Base-by-base conservation (phyloP, 2,797 vertebrate genomes). In the Mus minutoides region DNA sequence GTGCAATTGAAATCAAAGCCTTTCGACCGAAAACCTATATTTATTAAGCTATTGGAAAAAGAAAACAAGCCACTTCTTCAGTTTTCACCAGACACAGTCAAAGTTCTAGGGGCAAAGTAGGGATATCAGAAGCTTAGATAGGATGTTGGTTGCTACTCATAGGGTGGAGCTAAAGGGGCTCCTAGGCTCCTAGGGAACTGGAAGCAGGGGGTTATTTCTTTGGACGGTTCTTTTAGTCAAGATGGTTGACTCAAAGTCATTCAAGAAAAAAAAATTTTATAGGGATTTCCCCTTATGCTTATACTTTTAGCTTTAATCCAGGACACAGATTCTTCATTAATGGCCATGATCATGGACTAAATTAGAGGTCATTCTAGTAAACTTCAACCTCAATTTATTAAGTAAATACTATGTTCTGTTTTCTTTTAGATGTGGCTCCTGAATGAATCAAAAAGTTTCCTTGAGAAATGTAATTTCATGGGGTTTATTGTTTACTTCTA, bases 51-150 rank as follows among this genome's bases (percentile, higher is more conserved):
- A 64, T 16, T 19, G 16, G 10, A 54, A n/a, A 73, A 84, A 69
- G 49, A 37, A 94, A 80, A 64, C 19, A 94, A 87, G 71, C 24
- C 77, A 60, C 37, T 87, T 73, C 37, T 93, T 92, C 37, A 77
- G 46, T 40, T 78, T 52, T n/a, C 60, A 78, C 1, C 4, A 7
- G 26, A 60, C 26, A 49, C 43, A 78, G 83, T 24, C 34, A 75
- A 91, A 91, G 54, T 67, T 14, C 2, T 24, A 16, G 14, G 22
- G 62, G 26, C 17, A 77, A 82, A 86, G 0, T 0, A 22, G 26
- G 31, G 14, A 31, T 17, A 75, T 64, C 10, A 31, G 3, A 62
- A 43, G 14, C 31, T 85, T n/a, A 14, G 43, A 21, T 60, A 69
- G 2, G 46, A 43, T 49, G 1, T 17, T 0, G 1, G 3, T 0